phyloP scores from a whole-genome alignment of 2,797 vertebrate species.

The Myioborus miniatus region DNA sequence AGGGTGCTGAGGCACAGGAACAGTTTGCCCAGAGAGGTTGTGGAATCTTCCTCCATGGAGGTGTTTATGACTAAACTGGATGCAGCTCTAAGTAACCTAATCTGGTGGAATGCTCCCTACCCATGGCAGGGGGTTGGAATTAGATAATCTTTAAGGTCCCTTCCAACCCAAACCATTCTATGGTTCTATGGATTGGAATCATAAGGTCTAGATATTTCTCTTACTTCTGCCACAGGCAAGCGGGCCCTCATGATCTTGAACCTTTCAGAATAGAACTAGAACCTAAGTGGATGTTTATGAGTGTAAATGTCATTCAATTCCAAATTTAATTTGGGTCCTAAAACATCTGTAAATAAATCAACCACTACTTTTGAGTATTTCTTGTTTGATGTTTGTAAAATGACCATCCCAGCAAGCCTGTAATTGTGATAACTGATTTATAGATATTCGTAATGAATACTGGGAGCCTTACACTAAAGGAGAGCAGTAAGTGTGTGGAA shows the following conservation, averaged over 20 bases:
- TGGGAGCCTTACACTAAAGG: not conserved
- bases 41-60: not conserved
- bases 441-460: not conserved
- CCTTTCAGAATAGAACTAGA: not conserved
- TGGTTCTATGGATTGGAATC: not conserved
- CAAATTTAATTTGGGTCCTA: not conserved
- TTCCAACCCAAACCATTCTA: not conserved
- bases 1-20: not conserved
- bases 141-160: not conserved
- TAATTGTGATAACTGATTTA: not conserved
- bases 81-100: not conserved
- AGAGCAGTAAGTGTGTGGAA: not conserved
- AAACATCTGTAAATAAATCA: not conserved
- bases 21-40: not conserved
- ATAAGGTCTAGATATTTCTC: not conserved
- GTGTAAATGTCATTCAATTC: not conserved
- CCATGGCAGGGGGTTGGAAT: fast-evolving
- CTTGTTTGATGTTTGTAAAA: not conserved
- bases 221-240: not conserved
- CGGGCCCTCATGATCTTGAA: not conserved
- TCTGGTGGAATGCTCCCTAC: not conserved
- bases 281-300: not conserved
- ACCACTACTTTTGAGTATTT: not conserved
- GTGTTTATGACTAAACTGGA: not conserved
- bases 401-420: not conserved